A percentile compares a stretch with the other conserved stretches of the same genome.
phyloP scores from a whole-genome alignment of 2,797 vertebrate genomes.

The Spinus pinus region DNA sequence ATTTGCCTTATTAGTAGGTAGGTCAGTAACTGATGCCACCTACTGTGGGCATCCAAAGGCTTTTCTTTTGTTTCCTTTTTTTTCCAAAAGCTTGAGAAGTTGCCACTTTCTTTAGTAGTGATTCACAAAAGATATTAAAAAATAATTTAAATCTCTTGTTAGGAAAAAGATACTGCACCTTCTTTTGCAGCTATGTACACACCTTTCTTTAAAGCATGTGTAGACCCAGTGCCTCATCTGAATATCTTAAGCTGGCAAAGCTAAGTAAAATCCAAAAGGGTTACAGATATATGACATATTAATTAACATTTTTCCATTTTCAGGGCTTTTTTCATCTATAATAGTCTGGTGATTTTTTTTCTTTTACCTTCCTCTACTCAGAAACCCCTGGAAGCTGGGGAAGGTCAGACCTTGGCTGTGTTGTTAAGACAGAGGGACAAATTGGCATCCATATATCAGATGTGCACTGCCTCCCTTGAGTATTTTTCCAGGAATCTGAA shows the following conservation, averaged over 20 bases:
- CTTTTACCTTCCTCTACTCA: neutral
- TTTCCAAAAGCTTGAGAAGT: slow-evolving; percentile 49
- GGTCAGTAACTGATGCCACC: slow-evolving; percentile 71
- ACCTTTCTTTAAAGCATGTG: neutral
- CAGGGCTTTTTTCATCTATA: neutral
- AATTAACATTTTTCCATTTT: slow-evolving; percentile 19
- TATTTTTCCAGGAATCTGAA: slow-evolving; percentile 6
- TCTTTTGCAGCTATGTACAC: neutral
- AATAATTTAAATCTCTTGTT: slow-evolving; percentile 37
- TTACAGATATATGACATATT: neutral
- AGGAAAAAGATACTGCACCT: neutral
- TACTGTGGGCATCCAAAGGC: slow-evolving; percentile 70
- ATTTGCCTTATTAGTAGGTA: slow-evolving; percentile 74
- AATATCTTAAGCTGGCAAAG: neutral
- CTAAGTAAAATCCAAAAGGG: neutral
- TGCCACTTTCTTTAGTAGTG: slow-evolving; percentile 40
- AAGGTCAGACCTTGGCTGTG: neutral
- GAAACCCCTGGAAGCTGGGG: neutral
- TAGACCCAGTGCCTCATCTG: neutral
- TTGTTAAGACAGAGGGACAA: slow-evolving; percentile 27
- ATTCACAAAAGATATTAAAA: slow-evolving; percentile 56
- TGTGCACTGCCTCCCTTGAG: neutral
- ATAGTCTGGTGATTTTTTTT: neutral
- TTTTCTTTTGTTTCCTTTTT: slow-evolving; percentile 63
- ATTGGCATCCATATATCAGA: neutral